Evolutionary conservation across 2,888 invertebrate genomes (phyloP).

Genomic region (Sicus ferrugineus): DNA sequence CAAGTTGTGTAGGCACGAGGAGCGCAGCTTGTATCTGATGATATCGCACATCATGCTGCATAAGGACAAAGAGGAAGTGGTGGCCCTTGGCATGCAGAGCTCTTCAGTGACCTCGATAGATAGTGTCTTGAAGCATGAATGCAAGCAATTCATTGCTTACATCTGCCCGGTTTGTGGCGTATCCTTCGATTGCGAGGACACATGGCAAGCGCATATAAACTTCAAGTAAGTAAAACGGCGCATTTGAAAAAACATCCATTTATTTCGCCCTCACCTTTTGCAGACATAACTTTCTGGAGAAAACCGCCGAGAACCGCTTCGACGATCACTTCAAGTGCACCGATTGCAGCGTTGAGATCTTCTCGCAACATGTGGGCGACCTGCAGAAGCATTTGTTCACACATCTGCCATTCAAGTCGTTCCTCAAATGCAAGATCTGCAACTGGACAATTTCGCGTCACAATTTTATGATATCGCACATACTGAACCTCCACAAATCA

Average conservation of each 20-base stretch:
- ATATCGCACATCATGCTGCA: constrained; percentile 38
- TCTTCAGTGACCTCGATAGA: background rate
- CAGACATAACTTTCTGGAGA: constrained; percentile 37
- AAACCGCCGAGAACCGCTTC: constrained; percentile 37
- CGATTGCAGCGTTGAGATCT: constrained; percentile 35
- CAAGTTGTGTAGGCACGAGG: constrained; percentile 35
- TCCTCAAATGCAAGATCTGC: constrained; percentile 24
- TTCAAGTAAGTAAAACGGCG: constrained; percentile 27
- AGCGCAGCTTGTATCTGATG: constrained; percentile 36
- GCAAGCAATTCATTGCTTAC: constrained; percentile 31
- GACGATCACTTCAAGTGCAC: constrained; percentile 37
- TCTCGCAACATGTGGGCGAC: constrained; percentile 31
- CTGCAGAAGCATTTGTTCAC: constrained; percentile 29
- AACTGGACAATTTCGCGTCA: constrained; percentile 35
- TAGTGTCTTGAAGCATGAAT: constrained; percentile 31
- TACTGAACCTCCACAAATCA: constrained; percentile 31
- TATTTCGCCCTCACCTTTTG: background rate
- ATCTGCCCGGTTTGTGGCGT: constrained; percentile 36
- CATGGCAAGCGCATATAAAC: constrained; percentile 38
- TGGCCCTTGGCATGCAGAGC: background rate
- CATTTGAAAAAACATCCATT: background rate
- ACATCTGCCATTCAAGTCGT: constrained; percentile 25
- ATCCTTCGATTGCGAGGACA: constrained; percentile 31
- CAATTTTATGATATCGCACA: constrained; percentile 36
- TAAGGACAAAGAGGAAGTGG: constrained; percentile 32